Evolutionary conservation across 1,140 invertebrate genomes (phyloP).

Genomic region (Lepidurus apus): DNA sequence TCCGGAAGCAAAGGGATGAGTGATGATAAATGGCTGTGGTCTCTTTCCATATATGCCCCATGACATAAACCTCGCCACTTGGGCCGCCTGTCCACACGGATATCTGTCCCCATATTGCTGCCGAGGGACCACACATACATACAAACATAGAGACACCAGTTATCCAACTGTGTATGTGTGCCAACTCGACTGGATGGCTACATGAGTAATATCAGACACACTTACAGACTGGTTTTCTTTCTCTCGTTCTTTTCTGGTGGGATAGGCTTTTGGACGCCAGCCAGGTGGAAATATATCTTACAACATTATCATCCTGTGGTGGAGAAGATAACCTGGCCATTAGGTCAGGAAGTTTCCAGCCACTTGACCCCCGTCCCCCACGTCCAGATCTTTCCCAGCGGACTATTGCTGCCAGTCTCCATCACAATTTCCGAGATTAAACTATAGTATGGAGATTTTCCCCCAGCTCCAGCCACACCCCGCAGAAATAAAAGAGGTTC

Average conservation of each 20-base stretch:
- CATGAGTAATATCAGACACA: not conserved
- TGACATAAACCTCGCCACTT: not conserved
- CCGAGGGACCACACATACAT: not conserved
- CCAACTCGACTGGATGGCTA: not conserved
- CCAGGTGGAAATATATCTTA: constrained; percentile 5
- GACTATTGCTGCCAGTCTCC: constrained; percentile 9
- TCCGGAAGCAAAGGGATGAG: not conserved
- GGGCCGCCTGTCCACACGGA: constrained; percentile 7
- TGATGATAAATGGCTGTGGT: constrained; percentile 7
- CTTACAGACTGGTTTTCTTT: not conserved
- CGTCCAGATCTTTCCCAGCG: not conserved
- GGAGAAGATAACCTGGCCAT: not conserved
- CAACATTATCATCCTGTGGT: not conserved
- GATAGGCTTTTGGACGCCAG: not conserved
- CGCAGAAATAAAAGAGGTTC: too few relatives aligned
- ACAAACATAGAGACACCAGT: not conserved
- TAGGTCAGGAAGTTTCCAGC: constrained; percentile 14
- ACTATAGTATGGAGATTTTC: not conserved
- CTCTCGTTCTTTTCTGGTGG: not conserved
- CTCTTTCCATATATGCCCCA: not conserved
- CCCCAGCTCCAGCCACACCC: not conserved
- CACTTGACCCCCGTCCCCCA: not conserved
- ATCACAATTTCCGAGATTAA: constrained; percentile 10
- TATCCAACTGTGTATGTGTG: not conserved
- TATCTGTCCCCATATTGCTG: constrained; percentile 4